Evolutionary conservation across 2,113 vertebrate genomes (phyloP), one percentile per base, ranked within the genome.

Genomic region (Microcebus jonahi): DNA sequence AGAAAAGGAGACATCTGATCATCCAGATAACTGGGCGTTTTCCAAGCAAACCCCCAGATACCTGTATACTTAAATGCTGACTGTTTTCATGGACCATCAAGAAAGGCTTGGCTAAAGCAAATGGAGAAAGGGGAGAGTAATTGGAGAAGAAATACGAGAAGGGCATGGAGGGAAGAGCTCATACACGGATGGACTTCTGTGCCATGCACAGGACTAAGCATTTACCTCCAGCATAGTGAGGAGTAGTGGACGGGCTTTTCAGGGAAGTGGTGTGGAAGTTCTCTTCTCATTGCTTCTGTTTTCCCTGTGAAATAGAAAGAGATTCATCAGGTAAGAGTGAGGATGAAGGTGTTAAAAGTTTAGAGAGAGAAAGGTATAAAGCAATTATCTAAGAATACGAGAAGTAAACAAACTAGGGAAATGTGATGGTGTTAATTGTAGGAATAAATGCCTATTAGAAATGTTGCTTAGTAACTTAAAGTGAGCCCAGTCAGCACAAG

Each of bases 381-480:
- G 3, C 13, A 45, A 89, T 63, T n/a, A 8, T 59, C 59, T 95
- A 36, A 12, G 2, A 39, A 5, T 45, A 1, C 9, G 79, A 68
- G 31, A 88, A 73, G 39, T 55, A 55, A 84, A 77, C 18, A 31
- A 71, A 50, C 20, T 55, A 77, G 48, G 57, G 45, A 57, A 75
- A 57, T 39, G 3, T 15, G 50, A 27, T 15, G 20, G 10, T 21
- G 1, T 50, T 88, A 45, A 79, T 21, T 45, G 29, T 29, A 68
- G 27, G 15, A 36, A 45, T 71, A 36, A 42, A 42, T 0, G 0
- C 57, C 15, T 48, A 6, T 0, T 20, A 25, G 13, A 55, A 31
- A 29, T 53, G 17, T 68, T 34, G 45, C 5, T 67, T 18, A 4
- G 14, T 20, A 57, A 75, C 61, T 94, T 68, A 48, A 95, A 55